These are phyloP conservation scores for Phalangium opilio DNA, from an alignment of 2,888 invertebrate genomes.

Conservation along the genomic window DNA sequence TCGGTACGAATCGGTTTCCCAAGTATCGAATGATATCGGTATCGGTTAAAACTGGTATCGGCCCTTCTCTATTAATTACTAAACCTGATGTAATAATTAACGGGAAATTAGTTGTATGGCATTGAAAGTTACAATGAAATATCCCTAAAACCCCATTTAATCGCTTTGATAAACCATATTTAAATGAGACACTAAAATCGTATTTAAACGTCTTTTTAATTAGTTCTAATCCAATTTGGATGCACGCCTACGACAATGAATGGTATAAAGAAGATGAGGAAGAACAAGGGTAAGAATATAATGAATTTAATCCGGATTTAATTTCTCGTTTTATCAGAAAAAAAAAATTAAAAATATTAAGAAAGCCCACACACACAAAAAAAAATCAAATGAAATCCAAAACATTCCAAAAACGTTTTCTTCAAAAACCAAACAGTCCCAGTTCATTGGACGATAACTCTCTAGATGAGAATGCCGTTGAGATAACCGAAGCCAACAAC, in stretches of 20 bases:
- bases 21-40: no score
- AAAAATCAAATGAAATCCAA: not conserved
- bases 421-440: conserved; percentile 36
- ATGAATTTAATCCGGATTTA: not conserved
- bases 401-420: no score
- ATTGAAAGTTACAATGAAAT: no score
- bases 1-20: no score
- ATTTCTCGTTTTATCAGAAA: not conserved
- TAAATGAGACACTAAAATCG: not conserved
- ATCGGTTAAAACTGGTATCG: no score
- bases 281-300: conserved; percentile 46
- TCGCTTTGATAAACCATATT: not conserved
- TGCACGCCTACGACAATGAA: conserved; percentile 82
- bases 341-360: no score
- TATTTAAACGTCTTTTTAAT: not conserved
- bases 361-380: not conserved
- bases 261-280: conserved; percentile 58
- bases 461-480: conserved; percentile 61
- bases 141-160: no score
- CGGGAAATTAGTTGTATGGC: no score
- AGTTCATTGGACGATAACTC: conserved; percentile 59
- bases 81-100: no score
- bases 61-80: no score
- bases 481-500: conserved; percentile 8
- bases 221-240: conserved; percentile 77